phyloP scores from a whole-genome alignment of 92 coral and sea anemone species.

The Muricea muricata region DNA sequence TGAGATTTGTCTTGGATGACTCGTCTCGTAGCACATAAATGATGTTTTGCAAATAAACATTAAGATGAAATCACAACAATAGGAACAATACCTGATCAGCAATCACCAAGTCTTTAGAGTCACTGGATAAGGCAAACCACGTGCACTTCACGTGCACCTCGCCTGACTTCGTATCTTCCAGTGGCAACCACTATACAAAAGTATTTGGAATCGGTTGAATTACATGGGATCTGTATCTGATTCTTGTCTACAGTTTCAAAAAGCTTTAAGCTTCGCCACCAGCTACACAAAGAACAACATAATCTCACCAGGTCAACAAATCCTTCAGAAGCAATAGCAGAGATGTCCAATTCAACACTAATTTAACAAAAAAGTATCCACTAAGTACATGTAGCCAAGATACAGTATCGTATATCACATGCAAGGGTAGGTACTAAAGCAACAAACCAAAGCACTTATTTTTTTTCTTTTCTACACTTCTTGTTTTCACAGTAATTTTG shows the following conservation, averaged over 20 bases:
- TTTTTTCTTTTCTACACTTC: no score
- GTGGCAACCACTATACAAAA: slow-evolving; percentile 87
- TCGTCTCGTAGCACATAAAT: no score
- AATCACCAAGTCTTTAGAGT: slow-evolving; percentile 77
- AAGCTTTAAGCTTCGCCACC: no score
- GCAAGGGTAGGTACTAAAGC: no score
- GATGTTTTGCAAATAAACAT: no score
- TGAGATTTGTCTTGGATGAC: no score
- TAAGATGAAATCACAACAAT: no score
- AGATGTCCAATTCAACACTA: slow-evolving; percentile 92
- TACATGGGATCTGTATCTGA: not conserved
- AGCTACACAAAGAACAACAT: not conserved
- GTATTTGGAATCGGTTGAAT: not conserved
- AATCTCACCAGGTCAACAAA: slow-evolving; percentile 80
- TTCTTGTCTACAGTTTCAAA: not conserved
- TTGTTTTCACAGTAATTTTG: no score
- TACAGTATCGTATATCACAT: no score
- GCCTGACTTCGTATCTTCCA: slow-evolving; percentile 91
- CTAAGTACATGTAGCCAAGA: no score
- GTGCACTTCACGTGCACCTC: slow-evolving; percentile 90
- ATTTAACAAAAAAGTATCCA: not conserved
- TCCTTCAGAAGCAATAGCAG: slow-evolving; percentile 88
- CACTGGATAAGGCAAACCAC: slow-evolving; percentile 84
- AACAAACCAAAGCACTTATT: no score
- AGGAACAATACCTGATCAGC: not conserved